Evolutionary conservation across 2,888 invertebrate species (phyloP).

Genomic region (Beris morrisii): DNA sequence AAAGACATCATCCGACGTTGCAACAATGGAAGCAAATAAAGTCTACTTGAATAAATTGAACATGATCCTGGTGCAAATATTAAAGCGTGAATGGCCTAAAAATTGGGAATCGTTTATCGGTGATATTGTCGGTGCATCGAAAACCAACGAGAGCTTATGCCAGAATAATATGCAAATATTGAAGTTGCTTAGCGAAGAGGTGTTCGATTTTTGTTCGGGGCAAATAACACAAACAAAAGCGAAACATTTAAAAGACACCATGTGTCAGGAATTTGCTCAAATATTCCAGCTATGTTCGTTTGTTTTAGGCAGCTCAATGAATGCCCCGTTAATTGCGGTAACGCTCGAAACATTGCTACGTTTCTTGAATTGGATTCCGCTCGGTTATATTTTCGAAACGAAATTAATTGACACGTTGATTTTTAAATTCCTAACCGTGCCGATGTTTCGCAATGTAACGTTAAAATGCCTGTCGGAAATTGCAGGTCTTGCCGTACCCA

Average conservation of each 20-base stretch:
- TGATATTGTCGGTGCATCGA: constrained; percentile 98
- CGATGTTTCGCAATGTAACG: constrained; percentile 96
- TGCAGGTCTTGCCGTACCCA: constrained; percentile 84
- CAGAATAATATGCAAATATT: constrained; percentile 99
- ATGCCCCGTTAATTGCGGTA: constrained; percentile 92
- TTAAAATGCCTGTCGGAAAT: constrained; percentile 98
- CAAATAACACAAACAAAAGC: constrained; percentile 99
- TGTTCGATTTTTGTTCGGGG: constrained; percentile 97
- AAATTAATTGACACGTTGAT: constrained; percentile 92
- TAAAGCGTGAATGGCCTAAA: constrained; percentile 99
- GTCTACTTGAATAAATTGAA: constrained; percentile 97
- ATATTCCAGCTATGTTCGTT: constrained; percentile 98
- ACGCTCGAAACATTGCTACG: constrained; percentile 94
- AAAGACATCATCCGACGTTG: constrained; percentile 93
- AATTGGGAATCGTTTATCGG: constrained; percentile 99
- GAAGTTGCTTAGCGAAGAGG: constrained; percentile 96
- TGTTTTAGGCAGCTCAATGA: constrained; percentile 97
- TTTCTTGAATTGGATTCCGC: constrained; percentile 99
- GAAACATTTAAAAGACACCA: constrained; percentile 97
- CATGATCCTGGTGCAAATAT: constrained; percentile 97
- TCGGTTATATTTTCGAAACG: constrained; percentile 99
- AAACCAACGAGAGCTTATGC: constrained; percentile 97
- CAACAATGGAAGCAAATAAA: constrained; percentile 87
- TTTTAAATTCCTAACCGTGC: constrained; percentile 96
- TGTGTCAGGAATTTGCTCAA: constrained; percentile 99